Evolutionary conservation across 1,140 invertebrate species (phyloP), one percentile per base, ranked within the genome.

Genomic region (Andrena cerasifolii): DNA sequence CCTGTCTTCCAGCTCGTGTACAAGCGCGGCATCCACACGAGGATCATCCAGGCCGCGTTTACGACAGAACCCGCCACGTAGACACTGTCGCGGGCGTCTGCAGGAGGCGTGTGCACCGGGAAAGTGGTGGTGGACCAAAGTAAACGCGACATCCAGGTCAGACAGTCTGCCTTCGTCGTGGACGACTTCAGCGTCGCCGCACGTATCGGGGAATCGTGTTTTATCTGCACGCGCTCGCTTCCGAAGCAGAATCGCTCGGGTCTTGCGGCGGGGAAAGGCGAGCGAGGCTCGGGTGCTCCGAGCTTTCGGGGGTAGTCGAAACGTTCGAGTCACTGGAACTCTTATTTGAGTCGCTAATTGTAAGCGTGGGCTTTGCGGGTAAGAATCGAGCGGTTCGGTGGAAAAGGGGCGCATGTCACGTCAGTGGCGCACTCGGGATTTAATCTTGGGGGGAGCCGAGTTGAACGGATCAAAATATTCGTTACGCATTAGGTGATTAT

Each of bases 111-210:
- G 40, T 45, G 75, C 43, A 54, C 54, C 40, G 59, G 67, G 58
- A 28, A 53, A 62, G 53, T 66, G 33, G 67, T 66, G 33, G 45
- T 56, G 36, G 47, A 28, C 53, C 54, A 58, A 58, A 58, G 67
- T 47, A 81, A 78, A 78, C 75, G 68, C 61, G 53, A 47, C 75
- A 81, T 70, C 62, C 79, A 61, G 79, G 79, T 80, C 79, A 78
- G 66, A 72, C 47, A 24, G 66, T 72, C 75, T 78, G 72, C 62
- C 36, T 18, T 18, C 28, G 33, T 10, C 4, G 3, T 5, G 36
- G 36, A 40, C 36, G 3, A 10, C 36, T 40, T 62, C 45, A 2
- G 40, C 58, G 16, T 18, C 26, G 31, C 26, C 47, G 18, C 40
- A 24, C 28, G 26, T 68, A 66, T 68, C 33, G 43, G 24, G 7